These are phyloP conservation scores for Cyclophora punctaria DNA, from an alignment of 2,888 invertebrate genomes.

Conservation along the genomic window DNA sequence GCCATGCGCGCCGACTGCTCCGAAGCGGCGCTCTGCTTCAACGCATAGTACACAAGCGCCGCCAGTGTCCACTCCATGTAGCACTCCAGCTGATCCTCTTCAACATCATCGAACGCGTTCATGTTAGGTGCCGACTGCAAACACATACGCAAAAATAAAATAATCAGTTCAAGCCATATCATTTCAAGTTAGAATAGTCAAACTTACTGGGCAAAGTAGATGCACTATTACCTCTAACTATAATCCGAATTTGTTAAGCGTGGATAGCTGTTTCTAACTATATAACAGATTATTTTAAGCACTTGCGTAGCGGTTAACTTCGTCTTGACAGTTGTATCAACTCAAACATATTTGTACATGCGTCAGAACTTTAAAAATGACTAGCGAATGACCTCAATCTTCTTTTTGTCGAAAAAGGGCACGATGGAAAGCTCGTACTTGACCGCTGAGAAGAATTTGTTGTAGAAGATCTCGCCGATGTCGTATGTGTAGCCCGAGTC, in stretches of 20 bases:
- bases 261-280: too few relatives aligned
- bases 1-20: slow-evolving; percentile 89
- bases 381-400: slow-evolving; percentile 51
- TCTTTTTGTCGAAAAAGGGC: slow-evolving; percentile 76
- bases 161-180: too few relatives aligned
- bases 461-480: slow-evolving; percentile 80
- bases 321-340: too few relatives aligned
- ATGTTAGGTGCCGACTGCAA: slow-evolving; percentile 77
- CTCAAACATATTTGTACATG: too few relatives aligned
- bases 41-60: slow-evolving; percentile 80
- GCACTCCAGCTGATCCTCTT: slow-evolving; percentile 77
- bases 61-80: slow-evolving; percentile 85
- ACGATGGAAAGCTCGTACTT: slow-evolving; percentile 78
- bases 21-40: slow-evolving; percentile 84
- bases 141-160: too few relatives aligned
- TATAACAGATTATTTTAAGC: too few relatives aligned
- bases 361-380: too few relatives aligned
- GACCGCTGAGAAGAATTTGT: slow-evolving; percentile 80
- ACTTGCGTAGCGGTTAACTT: too few relatives aligned
- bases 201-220: too few relatives aligned
- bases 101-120: slow-evolving; percentile 81
- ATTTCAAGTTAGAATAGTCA: too few relatives aligned
- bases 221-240: too few relatives aligned
- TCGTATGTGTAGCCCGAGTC: slow-evolving; percentile 74
- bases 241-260: too few relatives aligned